Evolutionary conservation across 64 coral and sea anemone genomes (phyloP).

Genomic region (Catalaphyllia jardinei): DNA sequence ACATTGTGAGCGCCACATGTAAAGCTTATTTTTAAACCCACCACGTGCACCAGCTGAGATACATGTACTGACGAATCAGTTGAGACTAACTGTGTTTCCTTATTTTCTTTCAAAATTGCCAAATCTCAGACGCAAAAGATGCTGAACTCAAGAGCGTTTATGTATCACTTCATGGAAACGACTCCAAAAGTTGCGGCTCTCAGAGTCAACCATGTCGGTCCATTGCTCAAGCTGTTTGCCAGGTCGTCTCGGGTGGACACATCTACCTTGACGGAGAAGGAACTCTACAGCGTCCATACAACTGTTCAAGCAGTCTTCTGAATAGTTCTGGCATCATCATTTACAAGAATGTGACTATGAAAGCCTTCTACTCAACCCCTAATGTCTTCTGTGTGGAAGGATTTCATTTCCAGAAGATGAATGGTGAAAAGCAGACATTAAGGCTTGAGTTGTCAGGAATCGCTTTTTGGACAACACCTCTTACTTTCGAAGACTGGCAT

Average conservation of each 20-base stretch:
- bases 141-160: too few relatives aligned
- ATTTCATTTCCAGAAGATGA: background rate
- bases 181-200: background rate
- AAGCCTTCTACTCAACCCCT: background rate
- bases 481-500: background rate
- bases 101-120: too few relatives aligned
- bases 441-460: background rate
- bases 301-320: background rate
- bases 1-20: too few relatives aligned
- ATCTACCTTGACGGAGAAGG: background rate
- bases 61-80: too few relatives aligned
- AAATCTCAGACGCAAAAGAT: too few relatives aligned
- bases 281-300: background rate
- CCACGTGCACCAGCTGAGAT: too few relatives aligned
- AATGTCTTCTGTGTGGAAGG: background rate
- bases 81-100: too few relatives aligned
- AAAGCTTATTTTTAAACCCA: too few relatives aligned
- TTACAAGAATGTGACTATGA: slow-evolving; percentile 5
- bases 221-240: background rate
- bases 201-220: background rate
- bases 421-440: background rate
- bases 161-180: background rate
- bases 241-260: background rate
- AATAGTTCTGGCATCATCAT: background rate
- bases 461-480: background rate